A percentile compares a stretch with the other conserved stretches of the same genome.
Conservation (phyloP, 2,888 invertebrate species). For the Drosophila hamatofila region DNA sequence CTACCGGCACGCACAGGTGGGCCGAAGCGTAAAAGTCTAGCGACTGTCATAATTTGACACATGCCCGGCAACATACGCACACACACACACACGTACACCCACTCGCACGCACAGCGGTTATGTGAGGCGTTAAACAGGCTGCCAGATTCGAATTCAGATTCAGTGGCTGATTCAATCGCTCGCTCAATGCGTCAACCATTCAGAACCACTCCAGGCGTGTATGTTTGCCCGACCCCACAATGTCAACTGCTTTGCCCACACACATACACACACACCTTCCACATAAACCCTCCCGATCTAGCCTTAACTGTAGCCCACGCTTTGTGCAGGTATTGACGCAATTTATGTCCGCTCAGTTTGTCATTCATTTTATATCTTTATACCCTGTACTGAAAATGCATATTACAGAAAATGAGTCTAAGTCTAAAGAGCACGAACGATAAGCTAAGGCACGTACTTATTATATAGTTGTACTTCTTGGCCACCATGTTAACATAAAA, state of each 20-base stretch:
- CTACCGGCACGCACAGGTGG: constrained; percentile 30
- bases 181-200: constrained; percentile 58
- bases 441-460: not conserved
- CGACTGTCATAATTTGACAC: constrained; percentile 73
- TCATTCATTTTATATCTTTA: constrained; percentile 27
- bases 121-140: constrained; percentile 52
- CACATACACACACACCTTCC: not conserved
- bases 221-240: constrained; percentile 21
- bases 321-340: constrained; percentile 49
- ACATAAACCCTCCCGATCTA: not conserved
- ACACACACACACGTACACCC: constrained; percentile 13
- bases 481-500: not conserved
- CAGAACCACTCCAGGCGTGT: constrained; percentile 47
- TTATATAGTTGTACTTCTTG: not conserved
- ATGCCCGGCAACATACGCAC: constrained; percentile 29
- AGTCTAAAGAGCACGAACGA: too few relatives aligned
- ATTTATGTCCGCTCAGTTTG: constrained; percentile 55
- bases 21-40: constrained; percentile 48
- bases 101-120: constrained; percentile 20
- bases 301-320: not conserved
- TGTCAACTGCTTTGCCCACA: constrained; percentile 42
- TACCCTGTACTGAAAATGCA: not conserved
- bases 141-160: constrained; percentile 43
- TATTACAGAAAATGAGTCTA: not conserved
- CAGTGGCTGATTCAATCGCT: constrained; percentile 65